Evolutionary conservation across 2,113 vertebrate genomes (phyloP), one percentile per base, ranked within the genome.

Genomic region (Stictonetta naevosa): DNA sequence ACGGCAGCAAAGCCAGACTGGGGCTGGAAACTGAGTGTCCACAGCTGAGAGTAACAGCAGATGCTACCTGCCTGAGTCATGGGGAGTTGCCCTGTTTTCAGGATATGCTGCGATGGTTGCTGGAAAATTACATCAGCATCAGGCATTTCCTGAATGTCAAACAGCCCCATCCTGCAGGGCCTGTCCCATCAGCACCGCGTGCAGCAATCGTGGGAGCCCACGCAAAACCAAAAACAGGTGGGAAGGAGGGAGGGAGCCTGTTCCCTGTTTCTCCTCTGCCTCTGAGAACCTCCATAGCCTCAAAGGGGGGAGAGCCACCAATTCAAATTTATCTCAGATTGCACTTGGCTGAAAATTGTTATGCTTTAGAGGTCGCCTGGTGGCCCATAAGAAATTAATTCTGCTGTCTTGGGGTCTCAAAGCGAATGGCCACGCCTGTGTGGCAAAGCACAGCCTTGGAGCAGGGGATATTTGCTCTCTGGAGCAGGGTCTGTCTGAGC

Each of bases 381-480:
- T 85, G 38, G 75, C 36, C 34, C 5, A 0, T 25, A 50, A 52
- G 48, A 68, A 71, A 21, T 34, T 16, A 36, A 34, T 56, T 72
- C 73, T 48, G 25, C n/a, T 60, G 13, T 29, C 29, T 25, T n/a
- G 33, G 60, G 55, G 48, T 55, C 23, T 59, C 50, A 48, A 3
- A 22, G 67, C 22, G 8, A 83, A 33, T 0, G 31, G 28, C 25
- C 25, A 1, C 5, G 5, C 19, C 25, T 78, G n/a, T 46, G 19
- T 8, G 50, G 25, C 56, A 48, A 67, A 87, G 46, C 3, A 1
- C 11, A 63, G 52, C 75, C 53, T 26, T 44, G 38, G 52, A 22
- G 38, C 0, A 0, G 40, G 31, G 15, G 10, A 63, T 36, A n/a
- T 22, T 82, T 28, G 31, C 36, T 56, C 22, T 52, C 67, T 26